These are phyloP conservation scores for Sebastes nivosus DNA, from an alignment of 2,797 vertebrate genomes.

Conservation along the genomic window DNA sequence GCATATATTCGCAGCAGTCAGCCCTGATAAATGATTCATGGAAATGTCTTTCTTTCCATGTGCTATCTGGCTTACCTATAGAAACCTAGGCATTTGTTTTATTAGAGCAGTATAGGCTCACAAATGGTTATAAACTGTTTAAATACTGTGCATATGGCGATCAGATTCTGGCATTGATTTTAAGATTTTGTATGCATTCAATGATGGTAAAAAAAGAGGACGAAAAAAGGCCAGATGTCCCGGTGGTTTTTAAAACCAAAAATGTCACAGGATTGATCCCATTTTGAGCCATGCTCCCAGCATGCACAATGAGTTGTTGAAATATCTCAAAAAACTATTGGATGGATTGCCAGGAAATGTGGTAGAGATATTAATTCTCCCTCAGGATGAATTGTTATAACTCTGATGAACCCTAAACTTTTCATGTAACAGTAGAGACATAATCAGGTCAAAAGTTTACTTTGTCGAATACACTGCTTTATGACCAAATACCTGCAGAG, in stretches of 20 bases:
- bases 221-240: neutral
- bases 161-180: conserved; percentile 1
- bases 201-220: neutral
- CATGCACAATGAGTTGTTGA: neutral
- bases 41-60: conserved; percentile 20
- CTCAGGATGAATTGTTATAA: neutral
- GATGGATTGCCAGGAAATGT: neutral
- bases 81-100: conserved; percentile 21
- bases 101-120: neutral
- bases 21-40: conserved; percentile 61
- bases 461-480: neutral
- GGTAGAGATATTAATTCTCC: neutral
- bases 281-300: neutral
- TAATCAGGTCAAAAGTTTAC: neutral
- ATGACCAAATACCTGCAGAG: neutral
- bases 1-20: conserved; percentile 8
- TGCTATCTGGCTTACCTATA: conserved; percentile 13
- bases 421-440: neutral
- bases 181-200: neutral
- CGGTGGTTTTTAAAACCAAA: neutral
- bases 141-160: neutral
- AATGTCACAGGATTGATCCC: neutral
- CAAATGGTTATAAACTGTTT: conserved; percentile 4
- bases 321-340: neutral
- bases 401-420: neutral